phyloP scores from a whole-genome alignment of 2,888 invertebrate species.

The Physocephala rufipes region DNA sequence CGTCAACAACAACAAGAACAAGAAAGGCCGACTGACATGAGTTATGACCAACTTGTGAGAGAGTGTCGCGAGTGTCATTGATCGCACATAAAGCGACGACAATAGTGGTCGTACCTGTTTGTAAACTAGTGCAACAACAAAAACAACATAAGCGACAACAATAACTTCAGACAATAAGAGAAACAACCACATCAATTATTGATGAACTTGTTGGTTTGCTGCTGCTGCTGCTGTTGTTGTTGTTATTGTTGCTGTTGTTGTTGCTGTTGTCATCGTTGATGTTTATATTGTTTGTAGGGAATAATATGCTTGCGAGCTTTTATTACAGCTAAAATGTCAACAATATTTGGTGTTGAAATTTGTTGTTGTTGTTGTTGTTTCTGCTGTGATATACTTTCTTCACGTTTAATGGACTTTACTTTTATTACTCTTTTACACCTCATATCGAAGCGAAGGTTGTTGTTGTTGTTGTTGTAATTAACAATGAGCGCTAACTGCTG shows the following conservation, averaged over 20 bases:
- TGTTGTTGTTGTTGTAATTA: conserved; percentile 12
- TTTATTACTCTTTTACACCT: not conserved
- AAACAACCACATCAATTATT: no score
- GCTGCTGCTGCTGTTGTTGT: not conserved
- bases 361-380: not conserved
- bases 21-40: no score
- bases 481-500: conserved; percentile 1
- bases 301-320: not conserved
- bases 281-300: no score
- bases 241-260: not conserved
- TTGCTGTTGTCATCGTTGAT: not conserved
- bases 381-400: not conserved
- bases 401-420: not conserved
- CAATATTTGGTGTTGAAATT: not conserved
- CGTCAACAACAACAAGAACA: no score
- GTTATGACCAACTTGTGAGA: not conserved
- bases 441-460: not conserved
- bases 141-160: not conserved
- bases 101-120: not conserved
- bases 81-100: not conserved
- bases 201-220: conserved; percentile 10
- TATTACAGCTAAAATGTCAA: not conserved
- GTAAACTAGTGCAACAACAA: not conserved
- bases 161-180: not conserved
- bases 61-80: not conserved